Conservation (phyloP, 2,797 vertebrate species). For the Scolopax bukidnonensis region DNA sequence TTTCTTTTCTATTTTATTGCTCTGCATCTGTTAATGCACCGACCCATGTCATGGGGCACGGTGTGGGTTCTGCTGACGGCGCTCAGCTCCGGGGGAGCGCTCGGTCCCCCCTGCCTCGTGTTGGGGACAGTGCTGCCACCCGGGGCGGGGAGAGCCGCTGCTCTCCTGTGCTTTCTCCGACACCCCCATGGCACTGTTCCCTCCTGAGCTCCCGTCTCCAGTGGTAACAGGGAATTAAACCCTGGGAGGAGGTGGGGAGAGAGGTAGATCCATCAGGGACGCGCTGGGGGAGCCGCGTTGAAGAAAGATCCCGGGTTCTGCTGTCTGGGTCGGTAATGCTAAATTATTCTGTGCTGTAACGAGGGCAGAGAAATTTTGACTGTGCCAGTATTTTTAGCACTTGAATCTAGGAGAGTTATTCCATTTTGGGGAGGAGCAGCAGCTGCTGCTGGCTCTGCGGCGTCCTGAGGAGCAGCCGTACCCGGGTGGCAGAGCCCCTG, state of each 20-base stretch:
- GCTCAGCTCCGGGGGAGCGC: not conserved
- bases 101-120: not conserved
- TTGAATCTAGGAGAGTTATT: not conserved
- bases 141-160: not conserved
- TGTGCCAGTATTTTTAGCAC: conserved; percentile 31
- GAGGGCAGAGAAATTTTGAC: conserved; percentile 19
- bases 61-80: not conserved
- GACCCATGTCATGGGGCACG: accelerated
- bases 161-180: not conserved
- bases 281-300: not conserved
- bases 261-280: not conserved
- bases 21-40: not conserved
- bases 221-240: not conserved
- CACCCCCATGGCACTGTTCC: not conserved
- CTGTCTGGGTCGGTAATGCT: not conserved
- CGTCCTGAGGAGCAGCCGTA: accelerated
- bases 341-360: conserved; percentile 7
- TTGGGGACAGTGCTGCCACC: not conserved
- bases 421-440: conserved; percentile 3
- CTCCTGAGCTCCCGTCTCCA: conserved; percentile 10
- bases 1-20: not conserved
- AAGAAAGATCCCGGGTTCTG: not conserved
- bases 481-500: not conserved
- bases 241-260: not conserved
- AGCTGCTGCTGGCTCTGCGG: conserved; percentile 12